Evolutionary conservation across 1,140 invertebrate genomes (phyloP).

Genomic region (Drosophila melanogaster): Release_6_plus_ISO1_MT NT_033779.5:12131501-12132000

Average conservation of each 20-base stretch:
- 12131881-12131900: slow-evolving; percentile 71
- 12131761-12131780: slow-evolving; percentile 75
- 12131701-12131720: slow-evolving; percentile 1
- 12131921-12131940: slow-evolving; percentile 70
- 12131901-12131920: slow-evolving; percentile 70
- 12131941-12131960: slow-evolving; percentile 66
- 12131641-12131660: background rate
- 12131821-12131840: slow-evolving; percentile 58
- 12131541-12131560: too few species aligned
- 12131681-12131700: too few species aligned
- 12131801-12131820: slow-evolving; percentile 45
- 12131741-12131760: slow-evolving; percentile 51
- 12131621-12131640: background rate
- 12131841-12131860: slow-evolving; percentile 62
- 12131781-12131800: slow-evolving; percentile 39
- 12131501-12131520: too few species aligned
- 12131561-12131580: too few species aligned
- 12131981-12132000: slow-evolving; percentile 33
- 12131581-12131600: too few species aligned
- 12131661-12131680: background rate
- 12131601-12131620: too few species aligned
- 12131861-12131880: slow-evolving; percentile 44
- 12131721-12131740: slow-evolving; percentile 22
- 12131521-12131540: too few species aligned
- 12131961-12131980: slow-evolving; percentile 70